Conservation (phyloP, 2,888 invertebrate species). For the Ennomos quercinarius region DNA sequence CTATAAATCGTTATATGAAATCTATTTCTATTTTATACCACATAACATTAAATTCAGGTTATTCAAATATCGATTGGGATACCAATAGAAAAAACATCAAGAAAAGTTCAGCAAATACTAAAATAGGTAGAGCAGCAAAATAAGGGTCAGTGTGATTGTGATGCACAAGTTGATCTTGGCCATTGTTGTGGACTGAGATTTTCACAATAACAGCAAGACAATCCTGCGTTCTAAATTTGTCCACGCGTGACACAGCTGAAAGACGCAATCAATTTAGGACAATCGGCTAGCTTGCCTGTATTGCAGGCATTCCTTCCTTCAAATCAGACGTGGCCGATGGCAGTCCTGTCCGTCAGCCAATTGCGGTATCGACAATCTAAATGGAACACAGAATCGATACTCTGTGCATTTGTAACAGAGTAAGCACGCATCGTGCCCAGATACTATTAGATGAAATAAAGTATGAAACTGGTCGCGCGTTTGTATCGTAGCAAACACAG, state of each 20-base stretch:
- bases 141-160: neutral
- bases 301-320: slow-evolving; percentile 66
- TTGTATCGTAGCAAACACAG: slow-evolving; percentile 50
- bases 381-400: slow-evolving; percentile 76
- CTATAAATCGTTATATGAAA: slow-evolving; percentile 62
- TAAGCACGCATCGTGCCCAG: slow-evolving; percentile 66
- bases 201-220: slow-evolving; percentile 7
- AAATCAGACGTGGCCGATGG: slow-evolving; percentile 62
- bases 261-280: slow-evolving; percentile 60
- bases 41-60: slow-evolving; percentile 37
- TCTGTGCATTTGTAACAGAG: slow-evolving; percentile 65
- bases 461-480: slow-evolving; percentile 68
- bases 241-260: slow-evolving; percentile 43
- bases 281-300: slow-evolving; percentile 55
- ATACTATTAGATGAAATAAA: slow-evolving; percentile 74
- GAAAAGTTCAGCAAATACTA: neutral
- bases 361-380: slow-evolving; percentile 77
- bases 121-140: neutral
- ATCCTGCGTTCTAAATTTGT: slow-evolving; percentile 32
- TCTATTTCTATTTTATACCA: slow-evolving; percentile 54
- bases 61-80: slow-evolving; percentile 8
- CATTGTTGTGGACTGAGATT: slow-evolving; percentile 1
- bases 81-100: neutral
- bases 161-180: neutral
- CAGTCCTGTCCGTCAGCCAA: slow-evolving; percentile 71